phyloP scores from a whole-genome alignment of 2,797 vertebrate genomes.

The Halcyon leucocephala region DNA sequence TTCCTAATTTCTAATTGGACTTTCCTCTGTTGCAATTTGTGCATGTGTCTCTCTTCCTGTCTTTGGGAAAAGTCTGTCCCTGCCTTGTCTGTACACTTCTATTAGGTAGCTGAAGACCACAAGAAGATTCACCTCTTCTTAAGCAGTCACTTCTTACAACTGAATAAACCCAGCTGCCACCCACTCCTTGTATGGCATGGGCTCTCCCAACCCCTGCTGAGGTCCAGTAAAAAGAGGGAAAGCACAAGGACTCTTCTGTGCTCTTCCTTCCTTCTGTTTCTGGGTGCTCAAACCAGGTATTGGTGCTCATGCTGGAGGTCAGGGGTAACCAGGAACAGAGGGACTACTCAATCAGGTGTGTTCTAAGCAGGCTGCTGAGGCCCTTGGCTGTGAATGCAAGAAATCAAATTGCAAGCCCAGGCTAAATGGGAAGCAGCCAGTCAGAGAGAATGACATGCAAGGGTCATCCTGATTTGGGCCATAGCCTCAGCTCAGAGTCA shows the following conservation, averaged over 20 bases:
- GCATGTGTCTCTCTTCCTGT: background rate
- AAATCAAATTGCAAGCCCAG: background rate
- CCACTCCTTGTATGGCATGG: background rate
- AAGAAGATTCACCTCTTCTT: background rate
- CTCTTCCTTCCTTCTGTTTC: background rate
- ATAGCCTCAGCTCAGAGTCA: background rate
- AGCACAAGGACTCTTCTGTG: background rate
- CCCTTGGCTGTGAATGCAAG: background rate
- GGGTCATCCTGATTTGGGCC: background rate
- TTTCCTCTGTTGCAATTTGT: background rate
- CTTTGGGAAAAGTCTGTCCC: background rate
- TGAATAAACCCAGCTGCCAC: background rate
- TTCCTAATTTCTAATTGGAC: background rate
- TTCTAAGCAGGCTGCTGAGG: background rate
- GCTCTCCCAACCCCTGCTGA: background rate
- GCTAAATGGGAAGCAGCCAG: background rate
- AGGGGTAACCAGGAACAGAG: background rate
- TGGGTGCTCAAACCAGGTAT: background rate
- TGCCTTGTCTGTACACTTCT: background rate
- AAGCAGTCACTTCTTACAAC: background rate
- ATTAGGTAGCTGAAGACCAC: background rate
- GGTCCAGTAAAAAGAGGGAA: background rate
- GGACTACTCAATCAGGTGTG: background rate
- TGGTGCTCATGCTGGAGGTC: background rate
- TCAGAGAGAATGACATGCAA: background rate